Percentiles rank a stretch among this genome's conserved stretches.
Evolutionary conservation across 2,113 vertebrate species (phyloP).

Genomic region (Clinocottus analis): DNA sequence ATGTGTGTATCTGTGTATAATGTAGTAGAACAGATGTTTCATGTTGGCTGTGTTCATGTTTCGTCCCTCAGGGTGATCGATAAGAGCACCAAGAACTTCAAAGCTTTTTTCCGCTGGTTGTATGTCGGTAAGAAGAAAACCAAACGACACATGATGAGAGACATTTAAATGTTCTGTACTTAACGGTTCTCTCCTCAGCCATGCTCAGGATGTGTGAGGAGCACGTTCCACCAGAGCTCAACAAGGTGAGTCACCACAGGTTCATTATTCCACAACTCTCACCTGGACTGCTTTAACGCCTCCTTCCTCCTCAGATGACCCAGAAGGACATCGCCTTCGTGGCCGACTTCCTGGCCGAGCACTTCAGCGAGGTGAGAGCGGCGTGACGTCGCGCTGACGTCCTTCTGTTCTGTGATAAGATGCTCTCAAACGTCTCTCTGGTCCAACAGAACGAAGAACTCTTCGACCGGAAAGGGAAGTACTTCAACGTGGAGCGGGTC

Average conservation of each 20-base stretch:
- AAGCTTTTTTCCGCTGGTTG: constrained; percentile 98
- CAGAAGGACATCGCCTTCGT: constrained; percentile 99
- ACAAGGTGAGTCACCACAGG: constrained; percentile 86
- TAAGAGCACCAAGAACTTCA: constrained; percentile 99
- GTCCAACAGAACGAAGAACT: constrained; percentile 92
- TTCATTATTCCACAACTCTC: too few relatives aligned
- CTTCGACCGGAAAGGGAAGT: constrained; percentile 97
- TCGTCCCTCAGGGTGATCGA: constrained; percentile 93
- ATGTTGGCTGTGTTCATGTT: too few relatives aligned
- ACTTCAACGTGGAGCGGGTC: constrained; percentile 97
- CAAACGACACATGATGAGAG: not conserved
- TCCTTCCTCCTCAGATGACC: constrained; percentile 88
- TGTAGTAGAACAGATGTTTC: too few relatives aligned
- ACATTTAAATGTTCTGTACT: not conserved
- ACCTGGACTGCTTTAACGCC: too few relatives aligned
- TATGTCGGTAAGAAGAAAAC: constrained; percentile 91
- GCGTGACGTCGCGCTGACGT: too few relatives aligned
- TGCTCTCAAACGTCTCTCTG: not conserved
- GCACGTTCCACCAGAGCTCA: constrained; percentile 95
- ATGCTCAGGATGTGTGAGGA: constrained; percentile 99
- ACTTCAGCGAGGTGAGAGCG: constrained; percentile 93
- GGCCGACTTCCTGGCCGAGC: constrained; percentile 98
- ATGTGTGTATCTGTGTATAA: too few relatives aligned
- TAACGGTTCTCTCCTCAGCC: constrained; percentile 81
- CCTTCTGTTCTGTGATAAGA: not conserved